Conservation (phyloP, 1,140 invertebrate species). For the Glossosoma conforme region DNA sequence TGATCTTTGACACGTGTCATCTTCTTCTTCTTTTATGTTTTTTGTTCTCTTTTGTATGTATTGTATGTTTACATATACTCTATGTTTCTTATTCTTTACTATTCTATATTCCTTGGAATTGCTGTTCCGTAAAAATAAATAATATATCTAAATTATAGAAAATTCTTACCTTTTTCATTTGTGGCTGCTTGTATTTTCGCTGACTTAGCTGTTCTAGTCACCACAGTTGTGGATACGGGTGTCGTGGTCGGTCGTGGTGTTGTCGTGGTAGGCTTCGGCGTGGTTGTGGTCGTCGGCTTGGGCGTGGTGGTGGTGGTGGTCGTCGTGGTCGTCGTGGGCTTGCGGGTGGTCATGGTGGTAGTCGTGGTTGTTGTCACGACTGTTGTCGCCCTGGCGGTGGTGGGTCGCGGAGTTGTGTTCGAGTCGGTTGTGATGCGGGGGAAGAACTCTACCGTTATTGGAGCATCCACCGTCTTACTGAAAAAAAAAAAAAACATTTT, state of each 20-base stretch:
- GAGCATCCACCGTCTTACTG: not conserved
- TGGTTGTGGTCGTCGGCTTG: conserved; percentile 32
- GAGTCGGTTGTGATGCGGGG: not conserved
- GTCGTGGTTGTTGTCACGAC: conserved; percentile 41
- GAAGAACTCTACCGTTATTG: not conserved
- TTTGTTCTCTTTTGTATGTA: too few species aligned
- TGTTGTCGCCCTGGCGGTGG: conserved; percentile 31
- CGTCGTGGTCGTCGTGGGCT: conserved; percentile 38
- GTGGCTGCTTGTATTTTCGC: too few species aligned
- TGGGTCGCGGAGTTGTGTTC: not conserved
- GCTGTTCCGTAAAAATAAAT: too few species aligned
- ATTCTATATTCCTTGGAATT: too few species aligned
- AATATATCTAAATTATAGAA: too few species aligned
- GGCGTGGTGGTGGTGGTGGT: conserved; percentile 42
- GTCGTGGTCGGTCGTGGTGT: conserved; percentile 1
- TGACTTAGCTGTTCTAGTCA: too few species aligned
- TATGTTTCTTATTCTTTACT: too few species aligned
- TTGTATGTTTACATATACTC: too few species aligned
- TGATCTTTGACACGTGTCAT: too few species aligned
- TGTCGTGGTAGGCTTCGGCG: conserved; percentile 18
- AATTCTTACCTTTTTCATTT: too few species aligned
- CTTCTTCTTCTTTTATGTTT: too few species aligned
- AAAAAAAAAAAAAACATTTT: not conserved
- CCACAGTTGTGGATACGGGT: too few species aligned
- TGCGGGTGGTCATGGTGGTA: conserved; percentile 49